These are phyloP conservation scores for Alosa alosa DNA, from an alignment of 2,113 vertebrate genomes.

Conservation along the genomic window DNA sequence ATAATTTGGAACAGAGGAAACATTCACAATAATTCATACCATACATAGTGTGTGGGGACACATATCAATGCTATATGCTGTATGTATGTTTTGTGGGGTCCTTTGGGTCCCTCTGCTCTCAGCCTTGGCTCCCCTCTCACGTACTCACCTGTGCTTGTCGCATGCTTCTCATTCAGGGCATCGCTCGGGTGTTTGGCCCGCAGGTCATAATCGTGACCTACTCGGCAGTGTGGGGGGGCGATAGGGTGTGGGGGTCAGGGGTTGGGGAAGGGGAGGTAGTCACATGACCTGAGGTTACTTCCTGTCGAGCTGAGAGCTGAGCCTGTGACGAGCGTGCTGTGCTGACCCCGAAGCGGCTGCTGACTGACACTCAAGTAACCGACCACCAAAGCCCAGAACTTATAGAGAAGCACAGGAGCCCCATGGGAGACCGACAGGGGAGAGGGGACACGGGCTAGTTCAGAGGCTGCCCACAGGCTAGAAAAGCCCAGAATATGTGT, in stretches of 20 bases:
- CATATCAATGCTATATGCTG: background rate
- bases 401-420: constrained; percentile 45
- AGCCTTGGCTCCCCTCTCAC: background rate
- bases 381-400: constrained; percentile 68
- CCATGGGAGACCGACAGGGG: background rate
- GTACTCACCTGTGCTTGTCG: constrained; percentile 84
- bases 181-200: constrained; percentile 88
- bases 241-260: constrained; percentile 65
- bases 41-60: background rate
- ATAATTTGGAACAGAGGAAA: background rate
- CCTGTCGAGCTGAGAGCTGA: background rate
- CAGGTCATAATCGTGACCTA: constrained; percentile 92
- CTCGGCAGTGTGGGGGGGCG: constrained; percentile 60
- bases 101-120: background rate
- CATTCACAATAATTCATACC: background rate
- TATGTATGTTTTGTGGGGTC: background rate
- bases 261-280: constrained; percentile 67
- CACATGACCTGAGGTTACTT: constrained; percentile 60
- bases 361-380: constrained; percentile 51
- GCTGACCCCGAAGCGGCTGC: background rate
- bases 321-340: background rate
- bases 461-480: background rate
- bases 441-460: background rate
- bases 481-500: constrained; percentile 20
- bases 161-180: constrained; percentile 88